phyloP scores from a whole-genome alignment of 2,113 vertebrate species.

The Thymallus thymallus region DNA sequence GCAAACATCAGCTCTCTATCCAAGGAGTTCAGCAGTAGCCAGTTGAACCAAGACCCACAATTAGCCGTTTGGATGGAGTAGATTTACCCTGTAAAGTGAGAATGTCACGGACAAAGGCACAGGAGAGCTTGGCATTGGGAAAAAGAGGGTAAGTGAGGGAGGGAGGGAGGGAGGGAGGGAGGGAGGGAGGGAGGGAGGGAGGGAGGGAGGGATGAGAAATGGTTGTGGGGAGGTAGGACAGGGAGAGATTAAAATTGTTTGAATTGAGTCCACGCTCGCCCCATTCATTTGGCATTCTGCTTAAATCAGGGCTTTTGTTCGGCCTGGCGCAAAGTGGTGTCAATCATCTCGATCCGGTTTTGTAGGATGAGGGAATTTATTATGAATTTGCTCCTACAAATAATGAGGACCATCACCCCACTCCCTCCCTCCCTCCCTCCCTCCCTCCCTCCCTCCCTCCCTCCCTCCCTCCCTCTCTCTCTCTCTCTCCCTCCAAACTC shows the following conservation, averaged over 20 bases:
- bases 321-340: constrained; percentile 77
- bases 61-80: constrained; percentile 74
- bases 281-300: constrained; percentile 79
- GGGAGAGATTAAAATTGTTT: constrained; percentile 81
- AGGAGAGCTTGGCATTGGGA: constrained; percentile 57
- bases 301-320: constrained; percentile 82
- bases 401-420: constrained; percentile 73
- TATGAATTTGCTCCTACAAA: constrained; percentile 80
- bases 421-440: constrained; percentile 33
- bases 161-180: constrained; percentile 59
- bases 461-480: constrained; percentile 41
- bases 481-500: constrained; percentile 45
- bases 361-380: constrained; percentile 77
- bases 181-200: constrained; percentile 49
- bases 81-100: constrained; percentile 79
- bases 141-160: constrained; percentile 61
- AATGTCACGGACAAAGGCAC: constrained; percentile 66
- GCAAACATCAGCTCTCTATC: constrained; percentile 71
- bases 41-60: constrained; percentile 72
- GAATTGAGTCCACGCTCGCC: constrained; percentile 78
- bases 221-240: constrained; percentile 54
- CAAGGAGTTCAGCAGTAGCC: constrained; percentile 66
- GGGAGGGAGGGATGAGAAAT: constrained; percentile 59
- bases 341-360: constrained; percentile 80
- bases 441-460: constrained; percentile 35